Evolutionary conservation across 2,113 vertebrate species (phyloP), one percentile per base, ranked within the genome.

Genomic region (Anoplopoma fimbria): DNA sequence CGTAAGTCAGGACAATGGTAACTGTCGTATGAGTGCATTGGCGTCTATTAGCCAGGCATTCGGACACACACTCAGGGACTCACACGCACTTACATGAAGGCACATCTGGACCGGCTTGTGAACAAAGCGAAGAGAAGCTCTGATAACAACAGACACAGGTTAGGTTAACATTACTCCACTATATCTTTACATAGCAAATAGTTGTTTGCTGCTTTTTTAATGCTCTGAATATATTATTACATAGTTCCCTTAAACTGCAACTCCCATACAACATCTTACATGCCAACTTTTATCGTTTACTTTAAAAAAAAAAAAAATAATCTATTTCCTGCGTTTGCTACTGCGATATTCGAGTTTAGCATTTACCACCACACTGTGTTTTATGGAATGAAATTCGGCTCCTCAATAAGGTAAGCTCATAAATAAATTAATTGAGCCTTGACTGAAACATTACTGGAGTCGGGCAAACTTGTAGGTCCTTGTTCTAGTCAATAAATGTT

Each of bases 401-500:
- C 42, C 53, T 34, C 29, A 33, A 42, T 15, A 61, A 25, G 31
- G 7, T 12, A 9, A 61, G 2, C 71, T 55, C 13, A 70, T 78
- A 53, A 78, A 84, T 68, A 67, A 14, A 87, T 80, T 76, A n/a
- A 87, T 6, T 29, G 19, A 10, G 63, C 57, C 25, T 57, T 10
- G 21, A 74, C 60, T 61, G 31, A 62, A 65, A 81, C 1, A n/a
- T 64, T 40, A 57, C 2, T 58, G 9, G 9, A 19, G n/a, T n/a
- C 40, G 58, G 33, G 33, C 38, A 70, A 73, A 64, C 17, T 31
- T 47, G 14, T 19, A n/a, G 6, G 34, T 79, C 23, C 65, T 70
- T 31, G 33, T 51, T 64, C 13, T 34, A 27, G 45, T 36, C 25
- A 29, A 64, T 31, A 58, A 0, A 73, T 42, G 15, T 77, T 40